phyloP scores from a whole-genome alignment of 2,888 invertebrate genomes.

The Drosophila neutralis region DNA sequence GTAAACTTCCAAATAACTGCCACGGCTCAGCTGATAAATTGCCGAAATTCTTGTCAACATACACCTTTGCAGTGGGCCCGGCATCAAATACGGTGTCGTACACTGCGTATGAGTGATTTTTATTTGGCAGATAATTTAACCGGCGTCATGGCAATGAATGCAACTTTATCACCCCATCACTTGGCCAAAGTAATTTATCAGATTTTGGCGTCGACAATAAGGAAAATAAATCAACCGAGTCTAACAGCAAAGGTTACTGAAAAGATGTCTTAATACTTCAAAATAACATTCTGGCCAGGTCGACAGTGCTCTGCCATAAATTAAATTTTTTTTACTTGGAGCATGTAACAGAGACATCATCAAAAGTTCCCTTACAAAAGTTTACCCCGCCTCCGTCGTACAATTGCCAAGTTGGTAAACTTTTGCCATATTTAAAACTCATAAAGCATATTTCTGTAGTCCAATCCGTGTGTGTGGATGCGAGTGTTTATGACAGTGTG shows the following conservation, averaged over 20 bases:
- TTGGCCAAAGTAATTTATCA: conserved; percentile 69
- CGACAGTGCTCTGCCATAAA: conserved; percentile 46
- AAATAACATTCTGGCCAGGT: conserved; percentile 24
- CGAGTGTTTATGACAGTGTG: conserved; percentile 6
- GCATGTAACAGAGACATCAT: conserved; percentile 51
- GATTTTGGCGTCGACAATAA: conserved; percentile 44
- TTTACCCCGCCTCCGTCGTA: conserved; percentile 3
- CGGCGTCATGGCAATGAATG: conserved; percentile 70
- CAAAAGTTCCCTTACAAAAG: conserved; percentile 27
- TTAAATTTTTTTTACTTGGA: conserved; percentile 50
- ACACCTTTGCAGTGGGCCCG: conserved; percentile 4
- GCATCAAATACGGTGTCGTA: conserved; percentile 35
- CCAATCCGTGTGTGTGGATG: background rate
- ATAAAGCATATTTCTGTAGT: conserved; percentile 43
- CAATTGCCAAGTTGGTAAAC: conserved; percentile 32
- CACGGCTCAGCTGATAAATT: conserved; percentile 65
- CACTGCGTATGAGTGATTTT: conserved; percentile 78
- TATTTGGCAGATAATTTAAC: conserved; percentile 78
- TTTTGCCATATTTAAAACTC: conserved; percentile 61
- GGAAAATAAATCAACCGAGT: conserved; percentile 25
- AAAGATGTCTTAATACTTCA: conserved; percentile 43
- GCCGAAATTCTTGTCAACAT: conserved; percentile 39
- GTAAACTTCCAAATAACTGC: conserved; percentile 76
- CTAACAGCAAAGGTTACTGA: conserved; percentile 15
- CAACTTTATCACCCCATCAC: conserved; percentile 20